These are phyloP conservation scores for Pitta sordida DNA, from an alignment of 2,113 vertebrate species.

Conservation along the genomic window DNA sequence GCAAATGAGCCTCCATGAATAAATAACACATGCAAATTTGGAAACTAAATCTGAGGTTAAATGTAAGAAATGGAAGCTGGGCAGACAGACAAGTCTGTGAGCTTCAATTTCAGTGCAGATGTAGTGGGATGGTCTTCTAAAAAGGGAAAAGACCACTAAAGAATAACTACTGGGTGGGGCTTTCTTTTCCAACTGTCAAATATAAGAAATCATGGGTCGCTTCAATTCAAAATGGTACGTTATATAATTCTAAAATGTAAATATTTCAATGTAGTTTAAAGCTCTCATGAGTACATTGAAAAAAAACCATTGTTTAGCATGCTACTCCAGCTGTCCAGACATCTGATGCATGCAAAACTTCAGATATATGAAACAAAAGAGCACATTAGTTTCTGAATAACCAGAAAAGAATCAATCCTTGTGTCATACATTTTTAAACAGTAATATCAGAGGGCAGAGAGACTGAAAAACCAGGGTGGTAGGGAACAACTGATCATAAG, in stretches of 20 bases:
- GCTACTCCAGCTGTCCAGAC: background rate
- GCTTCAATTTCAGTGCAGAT: constrained; percentile 26
- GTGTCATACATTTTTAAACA: background rate
- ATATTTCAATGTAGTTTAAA: background rate
- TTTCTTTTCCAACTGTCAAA: background rate
- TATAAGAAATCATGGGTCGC: background rate
- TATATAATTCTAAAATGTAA: background rate
- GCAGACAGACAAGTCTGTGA: constrained; percentile 9
- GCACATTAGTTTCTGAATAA: background rate
- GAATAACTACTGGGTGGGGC: background rate
- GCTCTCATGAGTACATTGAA: background rate
- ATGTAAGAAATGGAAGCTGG: constrained; percentile 47
- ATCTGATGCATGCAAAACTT: background rate
- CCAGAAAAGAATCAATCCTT: background rate
- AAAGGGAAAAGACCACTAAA: constrained; percentile 46
- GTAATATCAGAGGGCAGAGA: background rate
- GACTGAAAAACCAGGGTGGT: background rate
- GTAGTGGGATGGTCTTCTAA: constrained; percentile 22
- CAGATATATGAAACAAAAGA: background rate
- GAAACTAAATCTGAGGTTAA: constrained; percentile 42
- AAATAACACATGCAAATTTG: constrained; percentile 36
- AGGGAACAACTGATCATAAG: background rate
- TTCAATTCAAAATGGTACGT: background rate
- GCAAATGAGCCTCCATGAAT: background rate
- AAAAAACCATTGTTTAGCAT: background rate